A percentile compares a stretch with the other conserved stretches of the same genome.
Conservation (phyloP, 1,140 invertebrate species). For the Pseudomyrmex dendroicus region DNA sequence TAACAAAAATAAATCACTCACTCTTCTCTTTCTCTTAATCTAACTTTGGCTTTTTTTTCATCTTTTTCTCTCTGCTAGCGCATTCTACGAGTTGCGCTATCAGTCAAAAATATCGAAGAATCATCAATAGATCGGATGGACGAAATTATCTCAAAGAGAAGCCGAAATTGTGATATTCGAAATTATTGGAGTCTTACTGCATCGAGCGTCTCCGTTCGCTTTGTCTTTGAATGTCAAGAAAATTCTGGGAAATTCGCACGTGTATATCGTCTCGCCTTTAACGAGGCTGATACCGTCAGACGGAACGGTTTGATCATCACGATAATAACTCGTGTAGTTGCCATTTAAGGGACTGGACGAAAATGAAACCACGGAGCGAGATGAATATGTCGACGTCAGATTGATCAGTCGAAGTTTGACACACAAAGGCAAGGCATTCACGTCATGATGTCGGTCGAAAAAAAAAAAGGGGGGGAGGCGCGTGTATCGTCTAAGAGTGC, state of each 20-base stretch:
- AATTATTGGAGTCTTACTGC: too few relatives aligned
- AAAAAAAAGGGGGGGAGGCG: conserved; percentile 21
- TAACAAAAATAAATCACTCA: too few relatives aligned
- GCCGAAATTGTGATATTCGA: too few relatives aligned
- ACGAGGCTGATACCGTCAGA: background rate
- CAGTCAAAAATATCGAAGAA: too few relatives aligned
- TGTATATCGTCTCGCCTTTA: background rate
- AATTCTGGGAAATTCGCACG: background rate
- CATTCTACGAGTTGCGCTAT: too few relatives aligned
- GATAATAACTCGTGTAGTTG: background rate
- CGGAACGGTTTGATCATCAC: background rate
- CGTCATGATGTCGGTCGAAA: conserved; percentile 44
- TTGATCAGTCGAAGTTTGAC: conserved; percentile 64
- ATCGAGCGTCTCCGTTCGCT: too few relatives aligned
- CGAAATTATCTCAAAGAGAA: too few relatives aligned
- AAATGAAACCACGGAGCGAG: conserved; percentile 5
- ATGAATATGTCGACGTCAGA: conserved; percentile 17
- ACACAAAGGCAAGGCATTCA: conserved; percentile 62
- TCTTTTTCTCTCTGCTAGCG: too few relatives aligned
- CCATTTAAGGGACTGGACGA: background rate
- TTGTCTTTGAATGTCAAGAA: too few relatives aligned
- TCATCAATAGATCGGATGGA: too few relatives aligned
- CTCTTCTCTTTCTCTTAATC: too few relatives aligned
- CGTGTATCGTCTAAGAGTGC: conserved; percentile 9
- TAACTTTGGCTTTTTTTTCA: too few relatives aligned